Conservation (phyloP, 2,888 invertebrate species). For the Holacanthella duospinosa region DNA sequence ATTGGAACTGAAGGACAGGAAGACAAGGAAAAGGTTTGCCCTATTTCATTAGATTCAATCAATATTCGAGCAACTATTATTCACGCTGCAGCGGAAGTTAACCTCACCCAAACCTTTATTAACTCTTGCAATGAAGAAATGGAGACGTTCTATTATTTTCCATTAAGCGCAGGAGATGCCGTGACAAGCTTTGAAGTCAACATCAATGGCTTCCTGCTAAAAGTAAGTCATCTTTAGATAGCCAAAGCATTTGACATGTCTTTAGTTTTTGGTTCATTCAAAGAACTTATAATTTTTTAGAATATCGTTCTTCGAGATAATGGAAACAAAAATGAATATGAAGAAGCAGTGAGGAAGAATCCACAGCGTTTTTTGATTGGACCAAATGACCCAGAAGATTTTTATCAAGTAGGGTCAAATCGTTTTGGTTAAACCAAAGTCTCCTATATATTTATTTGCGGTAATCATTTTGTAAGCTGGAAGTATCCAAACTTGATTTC, state of each 20-base stretch:
- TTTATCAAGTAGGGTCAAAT: not conserved
- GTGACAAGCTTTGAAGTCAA: not conserved
- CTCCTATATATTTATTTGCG: not conserved
- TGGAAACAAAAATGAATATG: not conserved
- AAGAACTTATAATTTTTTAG: not conserved
- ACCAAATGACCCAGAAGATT: not conserved
- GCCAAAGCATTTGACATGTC: too few species aligned
- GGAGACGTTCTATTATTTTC: not conserved
- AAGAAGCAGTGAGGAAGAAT: not conserved
- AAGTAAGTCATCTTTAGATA: not conserved
- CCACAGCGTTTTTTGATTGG: not conserved
- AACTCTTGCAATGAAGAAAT: not conserved
- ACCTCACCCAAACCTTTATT: not conserved
- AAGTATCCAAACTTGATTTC: too few species aligned
- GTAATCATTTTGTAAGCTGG: too few species aligned
- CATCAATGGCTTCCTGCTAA: not conserved
- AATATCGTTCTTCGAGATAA: not conserved
- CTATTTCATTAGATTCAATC: not conserved
- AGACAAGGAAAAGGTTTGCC: not conserved
- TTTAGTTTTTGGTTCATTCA: too few species aligned
- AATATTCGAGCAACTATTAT: not conserved
- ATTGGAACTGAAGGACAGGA: not conserved
- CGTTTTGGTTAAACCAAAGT: not conserved
- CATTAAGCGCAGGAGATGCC: not conserved
- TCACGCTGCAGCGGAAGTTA: not conserved